phyloP scores from a whole-genome alignment of 2,888 invertebrate genomes.

The Branchellion lobata region DNA sequence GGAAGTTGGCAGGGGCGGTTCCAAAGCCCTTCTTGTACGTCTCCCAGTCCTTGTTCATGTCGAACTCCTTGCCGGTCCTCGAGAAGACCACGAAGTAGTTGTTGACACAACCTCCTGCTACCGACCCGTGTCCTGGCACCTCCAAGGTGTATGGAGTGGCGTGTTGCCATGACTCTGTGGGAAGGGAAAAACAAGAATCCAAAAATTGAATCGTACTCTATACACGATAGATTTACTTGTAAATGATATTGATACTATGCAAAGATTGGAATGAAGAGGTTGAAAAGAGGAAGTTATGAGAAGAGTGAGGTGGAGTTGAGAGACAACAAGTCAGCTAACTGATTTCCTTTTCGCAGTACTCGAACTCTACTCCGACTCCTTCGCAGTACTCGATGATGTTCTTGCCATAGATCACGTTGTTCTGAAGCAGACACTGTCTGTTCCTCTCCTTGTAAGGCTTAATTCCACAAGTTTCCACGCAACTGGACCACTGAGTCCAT shows the following conservation, averaged over 20 bases:
- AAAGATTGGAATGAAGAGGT: no score
- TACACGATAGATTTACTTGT: background rate
- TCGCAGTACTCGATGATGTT: constrained; percentile 46
- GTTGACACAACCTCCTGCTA: constrained; percentile 35
- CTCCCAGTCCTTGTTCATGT: constrained; percentile 39
- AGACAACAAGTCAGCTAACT: no score
- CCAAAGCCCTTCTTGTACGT: constrained; percentile 45
- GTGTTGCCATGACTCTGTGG: constrained; percentile 18
- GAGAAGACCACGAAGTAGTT: constrained; percentile 35
- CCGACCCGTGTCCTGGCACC: background rate
- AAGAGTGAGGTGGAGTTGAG: no score
- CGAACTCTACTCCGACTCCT: constrained; percentile 41
- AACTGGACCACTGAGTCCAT: constrained; percentile 42
- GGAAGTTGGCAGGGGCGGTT: constrained; percentile 25
- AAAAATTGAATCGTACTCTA: background rate
- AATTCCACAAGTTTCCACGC: constrained; percentile 38
- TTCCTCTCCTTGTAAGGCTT: constrained; percentile 38
- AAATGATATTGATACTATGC: no score
- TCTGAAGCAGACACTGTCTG: constrained; percentile 37
- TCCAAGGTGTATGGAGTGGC: constrained; percentile 24
- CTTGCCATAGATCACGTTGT: constrained; percentile 42
- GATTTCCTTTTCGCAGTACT: constrained; percentile 22
- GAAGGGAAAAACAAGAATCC: background rate
- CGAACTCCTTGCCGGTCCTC: constrained; percentile 5
- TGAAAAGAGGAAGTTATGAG: no score